Percentiles rank a stretch among this genome's conserved stretches.
phyloP scores from a whole-genome alignment of 2,797 vertebrate genomes.

The Lutjanus argentimaculatus region DNA sequence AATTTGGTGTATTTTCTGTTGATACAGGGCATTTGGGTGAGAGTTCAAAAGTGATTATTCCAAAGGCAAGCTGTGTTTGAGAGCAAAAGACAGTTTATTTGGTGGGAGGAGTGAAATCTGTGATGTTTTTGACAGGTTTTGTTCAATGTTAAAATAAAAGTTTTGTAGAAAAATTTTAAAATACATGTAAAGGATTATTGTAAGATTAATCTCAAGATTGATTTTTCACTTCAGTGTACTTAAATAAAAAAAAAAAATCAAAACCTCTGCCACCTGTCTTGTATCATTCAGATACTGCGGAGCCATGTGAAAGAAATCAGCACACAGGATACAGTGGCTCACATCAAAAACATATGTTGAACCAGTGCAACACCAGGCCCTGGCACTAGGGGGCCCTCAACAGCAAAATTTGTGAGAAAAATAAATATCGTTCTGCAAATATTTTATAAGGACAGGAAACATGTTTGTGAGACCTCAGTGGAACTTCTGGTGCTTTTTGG shows the following conservation, averaged over 20 bases:
- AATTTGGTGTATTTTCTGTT: slow-evolving; percentile 16
- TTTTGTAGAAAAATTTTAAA: slow-evolving; percentile 1
- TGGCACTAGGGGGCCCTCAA: neutral
- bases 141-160: neutral
- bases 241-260: slow-evolving; percentile 11
- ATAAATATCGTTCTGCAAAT: neutral
- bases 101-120: neutral
- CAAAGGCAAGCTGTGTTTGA: neutral
- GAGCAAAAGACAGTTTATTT: neutral
- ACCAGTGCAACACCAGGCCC: neutral
- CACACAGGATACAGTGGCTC: slow-evolving; percentile 7
- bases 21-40: neutral
- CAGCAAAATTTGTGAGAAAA: neutral
- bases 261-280: slow-evolving; percentile 11
- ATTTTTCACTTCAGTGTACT: slow-evolving; percentile 35
- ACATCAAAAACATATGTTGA: slow-evolving; percentile 44
- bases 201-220: slow-evolving; percentile 20
- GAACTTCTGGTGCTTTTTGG: too few species aligned
- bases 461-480: too few species aligned
- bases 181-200: rapidly evolving
- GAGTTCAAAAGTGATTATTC: neutral
- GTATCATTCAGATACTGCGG: neutral
- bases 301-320: slow-evolving; percentile 45
- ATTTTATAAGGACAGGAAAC: too few species aligned
- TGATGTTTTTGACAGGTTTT: neutral